Base-by-base conservation (phyloP, 1,140 invertebrate species). In the Chrysoperla carnea region DNA sequence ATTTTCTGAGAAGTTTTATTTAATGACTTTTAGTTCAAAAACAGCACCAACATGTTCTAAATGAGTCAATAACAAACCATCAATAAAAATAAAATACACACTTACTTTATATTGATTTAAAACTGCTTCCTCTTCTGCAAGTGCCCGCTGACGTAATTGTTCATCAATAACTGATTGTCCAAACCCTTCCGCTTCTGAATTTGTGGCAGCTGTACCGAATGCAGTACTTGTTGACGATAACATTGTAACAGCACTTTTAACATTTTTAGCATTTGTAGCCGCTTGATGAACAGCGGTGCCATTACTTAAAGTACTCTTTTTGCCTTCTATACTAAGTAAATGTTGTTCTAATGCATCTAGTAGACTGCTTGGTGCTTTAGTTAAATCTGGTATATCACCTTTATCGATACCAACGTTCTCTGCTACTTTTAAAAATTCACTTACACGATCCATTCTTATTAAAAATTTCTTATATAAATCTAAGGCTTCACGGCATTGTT, bases 381-480 rank as follows among this genome's bases (percentile, higher is more conserved):
- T 96, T 46, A 99, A 72, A 67, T 99, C 95, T 38, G 95, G 95
- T 65, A 99, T 98, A 55, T 98, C 94, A 33, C 93, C 92, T 67
- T 94, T 95, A 64, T 98, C 94, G 59, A 99, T 97, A 29, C 95
- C 95, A 49, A 97, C 91, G 62, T 90, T 93, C 79, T 95, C 88
- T 35, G 89, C 91, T 37, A 92, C 90, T 76, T 96, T 95, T 6
- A 99, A 69, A 64, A 99, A 99, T 73, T 98, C 93, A 40, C 87
- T 89, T 35, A 99, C 94, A 64, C 90, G 80, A 67, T 99, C 94
- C 90, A 99, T 97, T 55, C 94, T 74, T 50, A 94, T 91, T 41
- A 99, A 76, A 67, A 99, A 99, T 66, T 94, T 96, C 67, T 99
- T 99, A 64, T 99, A 99, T 48, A 96, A 78, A 61, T 99, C 96